Evolutionary conservation across 2,888 invertebrate species (phyloP), one percentile per base, ranked within the genome.

Genomic region (Ornithoptera alexandrae): DNA sequence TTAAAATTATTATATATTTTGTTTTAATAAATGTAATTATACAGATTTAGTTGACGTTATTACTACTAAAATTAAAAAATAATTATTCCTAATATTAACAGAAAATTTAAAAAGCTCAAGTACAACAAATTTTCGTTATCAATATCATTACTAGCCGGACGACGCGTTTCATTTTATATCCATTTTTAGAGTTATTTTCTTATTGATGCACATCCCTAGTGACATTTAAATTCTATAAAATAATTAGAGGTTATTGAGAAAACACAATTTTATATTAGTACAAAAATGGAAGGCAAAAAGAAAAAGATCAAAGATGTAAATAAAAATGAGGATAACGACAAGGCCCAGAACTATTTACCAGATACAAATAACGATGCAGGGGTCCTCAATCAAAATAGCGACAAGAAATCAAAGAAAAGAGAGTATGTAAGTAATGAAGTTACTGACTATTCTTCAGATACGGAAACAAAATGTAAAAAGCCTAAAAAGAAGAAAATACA

Each of bases 401-500:
- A 76, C 56, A 73, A 62, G n/a, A 39, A 63, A 57, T 61, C 67
- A 46, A 39, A 62, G 20, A 70, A 71, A 58, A 71, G 58, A 17
- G 65, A 74, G 50, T 50, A 60, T 62, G 72, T 65, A 57, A 76
- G 75, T 67, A 74, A 77, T 67, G 62, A 72, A 50, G 73, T 73
- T 53, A 77, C 79, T 8, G 84, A 83, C 53, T 81, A 85, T 36
- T 84, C 85, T 67, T 84, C 84, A 7, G 88, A 89, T 56, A 71
- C 72, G 53, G 85, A 86, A 73, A 80, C 64, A 46, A 81, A 82
- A 71, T 85, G 85, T 22, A 85, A 79, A 72, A 86, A 76, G 74
- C 87, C 80, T 78, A 90, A 85, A 79, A 91, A 83, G 79, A 91
- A 84, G 79, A 87, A 81, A 76, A 84, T 72, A 74, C 77, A 69